Percentiles rank a stretch among this genome's conserved stretches.
phyloP scores from a whole-genome alignment of 2,888 invertebrate species.

The Thymelicus lineola region DNA sequence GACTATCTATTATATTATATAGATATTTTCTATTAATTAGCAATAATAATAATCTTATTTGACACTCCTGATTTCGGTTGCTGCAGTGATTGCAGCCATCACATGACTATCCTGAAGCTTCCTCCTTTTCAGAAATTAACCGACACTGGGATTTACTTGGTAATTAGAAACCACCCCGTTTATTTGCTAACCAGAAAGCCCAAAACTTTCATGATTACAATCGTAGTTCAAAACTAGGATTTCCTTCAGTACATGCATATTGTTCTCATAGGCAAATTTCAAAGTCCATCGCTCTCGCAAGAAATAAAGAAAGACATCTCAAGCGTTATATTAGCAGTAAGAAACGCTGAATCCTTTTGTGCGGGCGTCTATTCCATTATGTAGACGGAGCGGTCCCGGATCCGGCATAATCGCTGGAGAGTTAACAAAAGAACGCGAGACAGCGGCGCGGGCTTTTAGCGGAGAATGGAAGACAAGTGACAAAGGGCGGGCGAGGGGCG shows the following conservation, averaged over 20 bases:
- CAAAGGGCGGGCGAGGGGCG: conserved; percentile 8
- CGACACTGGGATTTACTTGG: neutral
- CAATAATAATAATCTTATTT: too few species aligned
- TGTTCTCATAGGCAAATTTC: neutral
- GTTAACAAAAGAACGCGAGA: conserved; percentile 32
- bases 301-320: conserved; percentile 10
- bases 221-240: too few species aligned
- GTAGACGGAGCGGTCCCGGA: conserved; percentile 31
- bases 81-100: too few species aligned
- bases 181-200: neutral
- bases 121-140: too few species aligned
- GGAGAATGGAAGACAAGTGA: conserved; percentile 27
- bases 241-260: neutral
- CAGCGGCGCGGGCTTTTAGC: conserved; percentile 26
- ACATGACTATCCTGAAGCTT: too few species aligned
- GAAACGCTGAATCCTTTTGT: conserved; percentile 30
- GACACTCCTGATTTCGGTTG: too few species aligned
- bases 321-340: conserved; percentile 27
- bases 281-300: conserved; percentile 1
- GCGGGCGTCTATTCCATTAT: conserved; percentile 29
- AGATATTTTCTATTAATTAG: too few species aligned
- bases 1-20: too few species aligned
- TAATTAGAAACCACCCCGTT: neutral
- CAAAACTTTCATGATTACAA: neutral
- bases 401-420: conserved; percentile 27